Evolutionary conservation across 2,797 vertebrate genomes (phyloP).

Genomic region (Lindbergichthys nudifrons): DNA sequence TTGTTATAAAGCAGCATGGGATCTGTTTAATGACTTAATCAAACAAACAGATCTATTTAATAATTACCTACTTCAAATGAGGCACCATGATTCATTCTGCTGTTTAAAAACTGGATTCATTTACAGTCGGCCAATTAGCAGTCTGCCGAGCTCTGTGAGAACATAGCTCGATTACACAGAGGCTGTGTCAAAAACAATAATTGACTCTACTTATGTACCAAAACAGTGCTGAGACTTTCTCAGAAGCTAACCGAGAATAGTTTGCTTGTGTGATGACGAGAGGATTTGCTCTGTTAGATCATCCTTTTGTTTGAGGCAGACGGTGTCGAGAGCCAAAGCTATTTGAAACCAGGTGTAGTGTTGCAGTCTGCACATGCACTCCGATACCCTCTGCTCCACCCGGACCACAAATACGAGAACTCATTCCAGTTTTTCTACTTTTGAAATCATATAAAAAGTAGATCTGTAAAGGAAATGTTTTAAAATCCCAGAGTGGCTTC

Average conservation of each 20-base stretch:
- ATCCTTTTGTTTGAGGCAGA: slow-evolving; percentile 39
- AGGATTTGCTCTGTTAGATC: slow-evolving; percentile 24
- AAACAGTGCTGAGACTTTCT: slow-evolving; percentile 27
- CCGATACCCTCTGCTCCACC: slow-evolving; percentile 8
- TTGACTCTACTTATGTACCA: slow-evolving; percentile 16
- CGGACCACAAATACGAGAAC: neutral
- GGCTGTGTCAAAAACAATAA: slow-evolving; percentile 27
- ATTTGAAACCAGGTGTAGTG: slow-evolving; percentile 49
- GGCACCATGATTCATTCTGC: slow-evolving; percentile 24
- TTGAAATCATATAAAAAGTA: neutral
- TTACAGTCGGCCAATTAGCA: slow-evolving; percentile 56
- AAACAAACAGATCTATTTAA: slow-evolving; percentile 50
- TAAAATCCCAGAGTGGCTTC: slow-evolving; percentile 19
- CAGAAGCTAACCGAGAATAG: neutral
- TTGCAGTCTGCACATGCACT: slow-evolving; percentile 22
- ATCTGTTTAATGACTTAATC: slow-evolving; percentile 55
- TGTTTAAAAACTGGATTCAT: slow-evolving; percentile 63
- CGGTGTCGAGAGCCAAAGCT: slow-evolving; percentile 29
- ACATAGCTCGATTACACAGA: slow-evolving; percentile 11
- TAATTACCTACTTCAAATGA: slow-evolving; percentile 39
- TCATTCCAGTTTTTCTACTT: neutral
- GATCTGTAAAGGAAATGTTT: neutral
- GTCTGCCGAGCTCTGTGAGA: slow-evolving; percentile 35
- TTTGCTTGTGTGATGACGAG: neutral
- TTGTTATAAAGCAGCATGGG: slow-evolving; percentile 38